Evolutionary conservation across 2,888 invertebrate genomes (phyloP).

Genomic region (Drosophila multiciliata): DNA sequence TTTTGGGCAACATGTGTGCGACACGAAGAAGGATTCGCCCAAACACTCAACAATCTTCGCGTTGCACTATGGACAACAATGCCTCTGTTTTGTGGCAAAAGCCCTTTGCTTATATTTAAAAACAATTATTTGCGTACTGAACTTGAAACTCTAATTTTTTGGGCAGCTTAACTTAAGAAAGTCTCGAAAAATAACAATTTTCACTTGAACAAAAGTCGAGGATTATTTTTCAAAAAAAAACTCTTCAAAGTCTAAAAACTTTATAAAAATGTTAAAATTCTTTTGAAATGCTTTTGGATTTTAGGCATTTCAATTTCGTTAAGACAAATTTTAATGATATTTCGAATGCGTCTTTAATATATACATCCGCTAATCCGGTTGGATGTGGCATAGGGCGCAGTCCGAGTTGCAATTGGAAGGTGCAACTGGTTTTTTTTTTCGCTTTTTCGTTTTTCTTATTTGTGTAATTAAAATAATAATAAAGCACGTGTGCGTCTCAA

Average conservation of each 20-base stretch:
- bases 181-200: not conserved
- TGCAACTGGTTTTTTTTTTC: conserved; percentile 23
- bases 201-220: not conserved
- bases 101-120: not conserved
- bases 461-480: conserved; percentile 76
- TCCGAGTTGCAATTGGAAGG: conserved; percentile 29
- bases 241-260: not conserved
- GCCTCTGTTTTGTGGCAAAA: not conserved
- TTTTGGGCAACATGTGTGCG: conserved; percentile 60
- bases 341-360: not conserved
- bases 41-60: not conserved
- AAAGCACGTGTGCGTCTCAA: conserved; percentile 71
- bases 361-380: not conserved
- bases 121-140: not conserved
- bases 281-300: not conserved
- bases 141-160: not conserved
- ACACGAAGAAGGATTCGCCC: conserved; percentile 15
- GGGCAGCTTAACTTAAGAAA: not conserved
- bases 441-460: conserved; percentile 24
- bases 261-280: not conserved
- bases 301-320: not conserved
- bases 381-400: not conserved
- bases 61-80: not conserved
- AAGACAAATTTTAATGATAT: no score
- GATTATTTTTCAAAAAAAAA: not conserved